Evolutionary conservation across 2,888 invertebrate species (phyloP).

Genomic region (Andrena haemorrhoa): DNA sequence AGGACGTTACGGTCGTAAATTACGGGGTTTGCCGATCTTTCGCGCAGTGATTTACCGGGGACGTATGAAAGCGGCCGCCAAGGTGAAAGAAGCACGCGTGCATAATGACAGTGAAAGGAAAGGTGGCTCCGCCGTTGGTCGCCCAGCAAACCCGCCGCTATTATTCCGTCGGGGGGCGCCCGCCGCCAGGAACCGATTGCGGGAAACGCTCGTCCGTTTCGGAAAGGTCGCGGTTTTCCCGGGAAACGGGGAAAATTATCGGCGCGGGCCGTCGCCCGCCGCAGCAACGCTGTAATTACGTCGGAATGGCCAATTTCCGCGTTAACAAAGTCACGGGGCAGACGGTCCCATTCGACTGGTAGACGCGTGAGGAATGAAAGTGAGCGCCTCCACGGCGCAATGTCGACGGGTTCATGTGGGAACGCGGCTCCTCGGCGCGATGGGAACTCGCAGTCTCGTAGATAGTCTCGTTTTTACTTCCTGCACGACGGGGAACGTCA

Average conservation of each 20-base stretch:
- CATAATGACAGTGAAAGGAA: slow-evolving; percentile 77
- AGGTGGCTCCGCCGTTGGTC: slow-evolving; percentile 50
- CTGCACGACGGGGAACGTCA: not conserved
- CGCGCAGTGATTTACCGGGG: slow-evolving; percentile 64
- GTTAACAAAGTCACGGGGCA: not conserved
- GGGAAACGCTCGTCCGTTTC: slow-evolving; percentile 36
- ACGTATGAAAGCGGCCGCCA: slow-evolving; percentile 71
- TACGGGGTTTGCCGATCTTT: slow-evolving; percentile 36
- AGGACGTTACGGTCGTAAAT: slow-evolving; percentile 36
- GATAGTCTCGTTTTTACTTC: slow-evolving; percentile 21
- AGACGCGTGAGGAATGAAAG: slow-evolving; percentile 26
- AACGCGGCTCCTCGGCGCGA: not conserved
- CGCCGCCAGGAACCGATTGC: slow-evolving; percentile 20
- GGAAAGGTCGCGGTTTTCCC: slow-evolving; percentile 41
- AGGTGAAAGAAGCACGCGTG: slow-evolving; percentile 69
- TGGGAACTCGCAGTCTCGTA: not conserved
- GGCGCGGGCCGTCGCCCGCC: not conserved
- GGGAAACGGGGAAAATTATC: slow-evolving; percentile 17
- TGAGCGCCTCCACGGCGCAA: slow-evolving; percentile 7
- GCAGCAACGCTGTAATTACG: slow-evolving; percentile 7
- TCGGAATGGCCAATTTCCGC: not conserved
- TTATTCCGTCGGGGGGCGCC: slow-evolving; percentile 29
- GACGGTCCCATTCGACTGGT: not conserved
- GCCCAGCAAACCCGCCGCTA: slow-evolving; percentile 30
- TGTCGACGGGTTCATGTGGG: slow-evolving; percentile 1